Base-by-base conservation (phyloP, 2,888 invertebrate genomes). In the Myopa tessellatipennis region DNA sequence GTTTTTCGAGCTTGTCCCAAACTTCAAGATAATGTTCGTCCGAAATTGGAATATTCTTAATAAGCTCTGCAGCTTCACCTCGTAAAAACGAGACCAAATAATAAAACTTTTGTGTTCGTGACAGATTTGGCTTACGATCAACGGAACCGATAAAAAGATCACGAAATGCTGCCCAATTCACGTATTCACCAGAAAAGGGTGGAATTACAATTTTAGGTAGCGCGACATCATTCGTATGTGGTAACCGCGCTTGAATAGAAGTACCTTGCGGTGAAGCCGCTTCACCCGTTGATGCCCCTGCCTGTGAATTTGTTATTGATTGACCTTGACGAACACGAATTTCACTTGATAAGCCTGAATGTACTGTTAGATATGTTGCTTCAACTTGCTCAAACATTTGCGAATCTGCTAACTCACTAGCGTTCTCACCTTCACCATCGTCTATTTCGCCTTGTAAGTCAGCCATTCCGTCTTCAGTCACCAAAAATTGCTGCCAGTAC, bases 41-140 rank as follows among this genome's bases (percentile, higher is more conserved):
- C 26, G 26, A 26, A 26, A 26, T 26, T 26, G 60, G 60, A 38
- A 77, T 77, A 45, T 77, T 73, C 60, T 77, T 77, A 26, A 73
- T 73, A 68, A 77, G 68, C 34, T 73, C 73, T 12, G 73, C 72
- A 55, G 73, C 77, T 60, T 73, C 77, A 68, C 77, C 77, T 65
- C 68, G 60, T 58, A 77, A 60, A 61, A 74, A 77, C 7, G 77
- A 77, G 0, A 74, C n/a, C 14, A 77, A 69, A 74, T 74, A 77
- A 61, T 77, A 74, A 65, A 77, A 73, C 12, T 77, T 74, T 74
- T 74, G 26, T 26, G 26, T 26, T 26, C 2, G 26, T 26, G 26
- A 26, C 26, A 26, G 26, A 26, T 26, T 26, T 26, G 26, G 26
- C 26, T 26, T 26, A 26, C 26, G 26, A 26, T 2, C 26, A 26